Conservation (phyloP, 2,797 vertebrate genomes). For the Xyrichtys novacula region DNA sequence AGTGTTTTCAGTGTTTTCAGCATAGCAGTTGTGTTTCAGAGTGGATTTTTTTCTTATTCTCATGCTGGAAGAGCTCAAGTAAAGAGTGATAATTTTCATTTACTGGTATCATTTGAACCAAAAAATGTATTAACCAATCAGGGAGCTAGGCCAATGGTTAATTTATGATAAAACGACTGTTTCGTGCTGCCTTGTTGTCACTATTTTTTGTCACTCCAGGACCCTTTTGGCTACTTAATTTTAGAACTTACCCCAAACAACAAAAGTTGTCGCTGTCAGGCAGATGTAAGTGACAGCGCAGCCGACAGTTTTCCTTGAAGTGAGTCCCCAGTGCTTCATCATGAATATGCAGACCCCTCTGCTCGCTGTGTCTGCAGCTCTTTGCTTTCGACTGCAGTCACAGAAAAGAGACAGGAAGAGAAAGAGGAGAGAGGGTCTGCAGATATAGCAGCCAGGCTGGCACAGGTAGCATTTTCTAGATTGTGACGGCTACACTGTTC, state of each 20-base stretch:
- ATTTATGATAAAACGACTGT: background rate
- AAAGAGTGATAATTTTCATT: background rate
- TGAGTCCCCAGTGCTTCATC: background rate
- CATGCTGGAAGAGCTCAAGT: no score
- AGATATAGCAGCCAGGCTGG: background rate
- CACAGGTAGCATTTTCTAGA: background rate
- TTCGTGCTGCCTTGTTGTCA: background rate
- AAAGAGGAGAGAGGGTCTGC: background rate
- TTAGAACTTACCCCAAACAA: background rate
- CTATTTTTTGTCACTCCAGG: background rate
- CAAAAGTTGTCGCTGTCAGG: background rate
- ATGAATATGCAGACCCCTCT: slow-evolving; percentile 31
- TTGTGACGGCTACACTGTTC: background rate
- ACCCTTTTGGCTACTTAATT: background rate
- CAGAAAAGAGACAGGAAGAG: background rate
- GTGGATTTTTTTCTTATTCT: background rate
- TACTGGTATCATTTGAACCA: background rate
- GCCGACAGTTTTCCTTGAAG: slow-evolving; percentile 9
- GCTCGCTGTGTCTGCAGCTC: slow-evolving; percentile 4
- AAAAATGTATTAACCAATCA: background rate
- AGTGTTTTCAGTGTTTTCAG: slow-evolving; percentile 1
- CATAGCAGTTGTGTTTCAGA: background rate
- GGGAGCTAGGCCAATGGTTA: background rate
- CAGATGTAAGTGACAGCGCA: background rate
- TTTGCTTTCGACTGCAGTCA: slow-evolving; percentile 16